Base-by-base conservation (phyloP, 2,888 invertebrate genomes). In the Sarcophaga caerulescens region DNA sequence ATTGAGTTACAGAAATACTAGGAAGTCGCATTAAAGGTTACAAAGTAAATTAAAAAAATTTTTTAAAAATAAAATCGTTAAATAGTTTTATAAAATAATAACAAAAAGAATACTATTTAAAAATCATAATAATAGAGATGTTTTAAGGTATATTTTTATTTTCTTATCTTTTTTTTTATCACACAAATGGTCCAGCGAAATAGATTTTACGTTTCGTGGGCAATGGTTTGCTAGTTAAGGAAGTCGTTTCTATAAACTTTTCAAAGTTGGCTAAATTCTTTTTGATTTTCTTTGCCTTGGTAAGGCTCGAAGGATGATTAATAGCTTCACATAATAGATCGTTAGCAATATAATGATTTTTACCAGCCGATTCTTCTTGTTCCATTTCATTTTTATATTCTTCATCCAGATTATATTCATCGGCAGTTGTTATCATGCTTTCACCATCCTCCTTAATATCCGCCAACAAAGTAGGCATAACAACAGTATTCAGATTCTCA, bases 101-200 rank as follows among this genome's bases (percentile, higher is more conserved):
- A 82, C 60, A 65, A 82, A 85, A 84, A 77, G 35, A 78, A 69
- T 63, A 63, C 35, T 75, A 80, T 60, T 19, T 52, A 3, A 76
- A 52, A 68, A 47, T 47, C 45, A 44, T 47, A 1, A 19, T 59
- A 63, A 63, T 5, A 62, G 45, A 70, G 3, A 77, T n/a, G 10
- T 25, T 35, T 35, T 35, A 35, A 35, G 62, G 52, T 71, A n/a
- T 60, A 5, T n/a, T 17, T 35, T 35, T 44, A 35, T 25, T 25
- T 59, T 59, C 59, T 68, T 44, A 25, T 44, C 44, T 35, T 12
- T 62, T 12, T 68, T 66, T 70, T 63, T 87, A 88, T 91, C 89
- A 93, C 85, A 93, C 93, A 89, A 93, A 93, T 52, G 93, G 93
- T 68, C 93, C 93, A 47, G 92, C 91, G 85, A 93, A 93, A 86